These are phyloP conservation scores for Melipona quadrifasciata DNA, from an alignment of 1,140 invertebrate genomes.

Conservation along the genomic window DNA sequence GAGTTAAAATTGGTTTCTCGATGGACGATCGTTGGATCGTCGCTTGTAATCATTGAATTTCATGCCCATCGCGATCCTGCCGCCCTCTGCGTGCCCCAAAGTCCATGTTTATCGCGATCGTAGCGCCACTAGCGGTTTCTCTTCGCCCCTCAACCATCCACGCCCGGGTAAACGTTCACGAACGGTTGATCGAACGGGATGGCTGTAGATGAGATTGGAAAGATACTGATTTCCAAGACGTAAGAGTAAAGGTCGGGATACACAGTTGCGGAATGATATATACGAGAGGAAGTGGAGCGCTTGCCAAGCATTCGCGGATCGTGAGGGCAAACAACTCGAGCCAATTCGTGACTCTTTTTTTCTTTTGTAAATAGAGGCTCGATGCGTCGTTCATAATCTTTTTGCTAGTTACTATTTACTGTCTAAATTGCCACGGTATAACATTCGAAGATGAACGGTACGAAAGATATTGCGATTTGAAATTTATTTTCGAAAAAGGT, in stretches of 20 bases:
- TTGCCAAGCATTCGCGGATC: neutral
- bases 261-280: neutral
- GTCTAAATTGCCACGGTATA: neutral
- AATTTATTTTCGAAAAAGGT: too few species aligned
- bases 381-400: neutral
- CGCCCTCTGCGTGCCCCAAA: neutral
- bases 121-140: neutral
- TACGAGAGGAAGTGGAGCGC: neutral
- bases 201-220: too few species aligned
- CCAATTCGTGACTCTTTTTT: too few species aligned
- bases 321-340: neutral
- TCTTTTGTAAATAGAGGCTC: neutral
- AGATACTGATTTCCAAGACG: neutral
- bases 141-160: too few species aligned
- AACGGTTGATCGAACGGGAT: neutral
- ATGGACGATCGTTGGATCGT: neutral
- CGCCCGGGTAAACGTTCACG: neutral
- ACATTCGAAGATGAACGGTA: too few species aligned
- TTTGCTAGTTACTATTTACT: neutral
- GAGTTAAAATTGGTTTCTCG: constrained; percentile 13
- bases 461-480: too few species aligned
- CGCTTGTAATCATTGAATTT: constrained; percentile 12
- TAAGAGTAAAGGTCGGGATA: neutral
- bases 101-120: neutral
- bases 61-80: neutral